A percentile compares a stretch with the other conserved stretches of the same genome.
Evolutionary conservation across 2,888 invertebrate genomes (phyloP).

Genomic region (Athalia circularis): DNA sequence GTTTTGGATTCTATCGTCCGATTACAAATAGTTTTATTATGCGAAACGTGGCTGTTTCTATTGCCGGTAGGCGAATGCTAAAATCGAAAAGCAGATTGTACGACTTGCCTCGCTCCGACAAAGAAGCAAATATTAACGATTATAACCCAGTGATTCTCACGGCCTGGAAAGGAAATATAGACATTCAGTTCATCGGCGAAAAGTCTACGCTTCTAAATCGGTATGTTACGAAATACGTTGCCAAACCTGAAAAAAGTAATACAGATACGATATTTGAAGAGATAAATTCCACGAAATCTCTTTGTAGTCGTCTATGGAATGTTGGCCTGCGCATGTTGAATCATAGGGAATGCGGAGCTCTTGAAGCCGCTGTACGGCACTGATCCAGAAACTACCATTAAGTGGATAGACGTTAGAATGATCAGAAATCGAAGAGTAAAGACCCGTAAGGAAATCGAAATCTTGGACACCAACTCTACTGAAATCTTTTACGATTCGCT

Average conservation of each 20-base stretch:
- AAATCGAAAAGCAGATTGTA: constrained; percentile 56
- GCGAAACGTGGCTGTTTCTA: constrained; percentile 55
- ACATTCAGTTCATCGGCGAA: constrained; percentile 59
- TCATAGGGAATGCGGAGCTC: constrained; percentile 61
- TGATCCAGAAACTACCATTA: constrained; percentile 59
- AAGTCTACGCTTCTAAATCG: constrained; percentile 57
- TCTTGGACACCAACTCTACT: constrained; percentile 46
- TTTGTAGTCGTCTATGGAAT: constrained; percentile 58
- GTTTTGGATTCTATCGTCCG: constrained; percentile 58
- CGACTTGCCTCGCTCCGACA: constrained; percentile 56
- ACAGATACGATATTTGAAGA: background rate
- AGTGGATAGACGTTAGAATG: constrained; percentile 50
- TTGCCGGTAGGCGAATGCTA: constrained; percentile 58
- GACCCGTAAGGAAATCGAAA: constrained; percentile 36
- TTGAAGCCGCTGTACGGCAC: constrained; percentile 60
- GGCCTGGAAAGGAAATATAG: constrained; percentile 61
- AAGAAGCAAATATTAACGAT: constrained; percentile 57
- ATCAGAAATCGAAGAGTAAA: constrained; percentile 49
- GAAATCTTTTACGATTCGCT: constrained; percentile 47
- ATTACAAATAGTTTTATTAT: constrained; percentile 54
- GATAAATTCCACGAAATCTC: constrained; percentile 60
- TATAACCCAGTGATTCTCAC: constrained; percentile 59
- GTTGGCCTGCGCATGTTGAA: constrained; percentile 57
- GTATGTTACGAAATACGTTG: constrained; percentile 61
- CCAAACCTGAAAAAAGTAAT: constrained; percentile 60